A percentile compares a stretch with the other conserved stretches of the same genome.
Evolutionary conservation across 2,113 vertebrate genomes (phyloP).

Genomic region (Jaculus jaculus): DNA sequence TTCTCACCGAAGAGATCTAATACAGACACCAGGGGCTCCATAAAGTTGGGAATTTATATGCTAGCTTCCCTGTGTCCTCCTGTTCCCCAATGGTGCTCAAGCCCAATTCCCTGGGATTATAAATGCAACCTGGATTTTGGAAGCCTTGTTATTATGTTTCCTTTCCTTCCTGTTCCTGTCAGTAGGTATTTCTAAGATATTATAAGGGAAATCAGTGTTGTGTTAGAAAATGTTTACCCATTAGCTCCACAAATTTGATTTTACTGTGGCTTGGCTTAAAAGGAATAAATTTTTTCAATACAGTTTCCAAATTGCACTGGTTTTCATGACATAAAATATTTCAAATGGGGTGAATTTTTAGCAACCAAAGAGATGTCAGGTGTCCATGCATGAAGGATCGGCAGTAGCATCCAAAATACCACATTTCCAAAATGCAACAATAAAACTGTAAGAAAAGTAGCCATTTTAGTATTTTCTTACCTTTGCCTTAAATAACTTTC

Average conservation of each 20-base stretch:
- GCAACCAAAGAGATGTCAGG: neutral
- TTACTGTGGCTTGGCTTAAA: neutral
- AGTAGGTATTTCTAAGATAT: neutral
- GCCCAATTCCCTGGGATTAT: neutral
- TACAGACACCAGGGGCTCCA: neutral
- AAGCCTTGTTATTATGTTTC: neutral
- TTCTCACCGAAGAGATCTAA: neutral
- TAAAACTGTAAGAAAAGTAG: neutral
- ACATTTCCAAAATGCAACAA: neutral
- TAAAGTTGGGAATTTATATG: neutral
- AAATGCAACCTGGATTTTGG: neutral
- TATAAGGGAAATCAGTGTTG: neutral
- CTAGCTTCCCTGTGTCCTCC: accelerated
- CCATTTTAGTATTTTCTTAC: neutral
- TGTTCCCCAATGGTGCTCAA: accelerated
- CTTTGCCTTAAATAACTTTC: neutral
- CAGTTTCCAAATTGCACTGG: neutral
- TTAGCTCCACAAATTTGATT: neutral
- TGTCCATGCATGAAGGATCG: neutral
- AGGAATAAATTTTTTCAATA: neutral
- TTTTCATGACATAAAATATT: neutral
- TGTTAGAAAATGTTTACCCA: neutral
- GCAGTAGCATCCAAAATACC: neutral
- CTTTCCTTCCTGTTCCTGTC: neutral
- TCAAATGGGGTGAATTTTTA: neutral